phyloP scores from a whole-genome alignment of 2,888 invertebrate genomes.

The Microplitis deprimator region DNA sequence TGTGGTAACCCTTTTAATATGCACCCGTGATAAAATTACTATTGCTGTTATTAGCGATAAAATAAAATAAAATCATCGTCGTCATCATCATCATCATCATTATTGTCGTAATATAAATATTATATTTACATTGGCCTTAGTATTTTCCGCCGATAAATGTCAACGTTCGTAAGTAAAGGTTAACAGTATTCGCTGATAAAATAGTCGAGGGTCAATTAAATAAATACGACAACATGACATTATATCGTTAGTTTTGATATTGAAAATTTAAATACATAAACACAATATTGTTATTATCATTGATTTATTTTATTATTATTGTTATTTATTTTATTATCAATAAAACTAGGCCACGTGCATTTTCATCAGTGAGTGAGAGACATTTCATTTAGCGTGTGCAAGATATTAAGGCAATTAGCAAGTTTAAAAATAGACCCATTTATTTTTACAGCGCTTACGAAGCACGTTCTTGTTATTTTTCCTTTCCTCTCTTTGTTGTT shows the following conservation, averaged over 20 bases:
- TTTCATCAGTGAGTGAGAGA: slow-evolving; percentile 6
- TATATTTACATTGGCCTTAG: slow-evolving; percentile 59
- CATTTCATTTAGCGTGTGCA: slow-evolving; percentile 16
- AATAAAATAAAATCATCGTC: slow-evolving; percentile 52
- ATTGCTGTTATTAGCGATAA: background rate
- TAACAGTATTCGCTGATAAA: slow-evolving; percentile 58
- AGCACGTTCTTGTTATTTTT: background rate
- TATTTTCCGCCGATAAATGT: slow-evolving; percentile 50
- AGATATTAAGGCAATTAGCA: slow-evolving; percentile 17
- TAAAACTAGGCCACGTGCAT: slow-evolving; percentile 25
- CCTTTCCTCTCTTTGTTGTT: background rate
- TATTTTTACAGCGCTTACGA: slow-evolving; percentile 6
- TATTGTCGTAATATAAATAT: background rate
- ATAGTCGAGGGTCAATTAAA: slow-evolving; percentile 55
- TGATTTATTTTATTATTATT: background rate
- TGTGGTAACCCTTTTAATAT: background rate
- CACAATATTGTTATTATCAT: background rate
- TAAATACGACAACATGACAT: slow-evolving; percentile 50
- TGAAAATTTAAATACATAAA: slow-evolving; percentile 5
- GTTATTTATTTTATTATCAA: slow-evolving; percentile 12
- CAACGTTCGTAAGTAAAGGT: slow-evolving; percentile 61
- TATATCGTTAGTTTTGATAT: slow-evolving; percentile 22
- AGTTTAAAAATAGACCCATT: slow-evolving; percentile 15
- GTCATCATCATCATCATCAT: slow-evolving; percentile 7
- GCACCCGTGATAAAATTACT: background rate